phyloP scores from a whole-genome alignment of 2,113 vertebrate species.

The Myxocyprinus asiaticus region DNA sequence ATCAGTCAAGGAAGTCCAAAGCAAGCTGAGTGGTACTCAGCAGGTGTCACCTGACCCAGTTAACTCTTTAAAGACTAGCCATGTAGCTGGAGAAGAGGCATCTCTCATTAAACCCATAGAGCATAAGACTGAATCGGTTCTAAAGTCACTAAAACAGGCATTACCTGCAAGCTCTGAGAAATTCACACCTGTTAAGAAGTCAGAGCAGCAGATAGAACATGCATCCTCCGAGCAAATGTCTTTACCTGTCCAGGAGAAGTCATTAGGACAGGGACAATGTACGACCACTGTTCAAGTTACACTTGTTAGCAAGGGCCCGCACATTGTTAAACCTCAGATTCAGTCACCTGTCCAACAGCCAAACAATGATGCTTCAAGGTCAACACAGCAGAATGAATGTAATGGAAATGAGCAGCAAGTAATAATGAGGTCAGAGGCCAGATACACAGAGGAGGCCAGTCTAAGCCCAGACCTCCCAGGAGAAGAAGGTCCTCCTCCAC shows the following conservation, averaged over 20 bases:
- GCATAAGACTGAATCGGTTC: no score
- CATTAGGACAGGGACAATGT: neutral
- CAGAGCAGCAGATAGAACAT: neutral
- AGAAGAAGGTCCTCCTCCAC: conserved; percentile 78
- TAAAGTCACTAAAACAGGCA: neutral
- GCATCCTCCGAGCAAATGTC: neutral
- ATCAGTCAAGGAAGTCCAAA: conserved; percentile 36
- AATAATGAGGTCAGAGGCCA: conserved; percentile 56
- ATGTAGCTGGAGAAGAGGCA: neutral
- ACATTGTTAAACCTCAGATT: neutral
- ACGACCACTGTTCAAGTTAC: conserved; percentile 4
- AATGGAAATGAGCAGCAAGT: conserved; percentile 56
- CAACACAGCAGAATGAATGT: neutral
- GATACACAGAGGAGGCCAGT: conserved; percentile 68
- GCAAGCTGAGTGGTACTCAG: neutral
- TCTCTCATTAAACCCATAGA: neutral
- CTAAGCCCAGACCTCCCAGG: conserved; percentile 78
- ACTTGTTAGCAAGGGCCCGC: neutral
- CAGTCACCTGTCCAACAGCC: neutral
- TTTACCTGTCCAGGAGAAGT: neutral
- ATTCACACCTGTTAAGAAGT: conserved; percentile 10
- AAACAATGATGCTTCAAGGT: neutral
- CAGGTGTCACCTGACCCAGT: neutral
- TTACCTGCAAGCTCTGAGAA: neutral
- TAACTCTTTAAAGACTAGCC: neutral